A percentile compares a stretch with the other conserved stretches of the same genome.
Conservation (phyloP, 2,888 invertebrate genomes). For the Leptogaster cylindrica region DNA sequence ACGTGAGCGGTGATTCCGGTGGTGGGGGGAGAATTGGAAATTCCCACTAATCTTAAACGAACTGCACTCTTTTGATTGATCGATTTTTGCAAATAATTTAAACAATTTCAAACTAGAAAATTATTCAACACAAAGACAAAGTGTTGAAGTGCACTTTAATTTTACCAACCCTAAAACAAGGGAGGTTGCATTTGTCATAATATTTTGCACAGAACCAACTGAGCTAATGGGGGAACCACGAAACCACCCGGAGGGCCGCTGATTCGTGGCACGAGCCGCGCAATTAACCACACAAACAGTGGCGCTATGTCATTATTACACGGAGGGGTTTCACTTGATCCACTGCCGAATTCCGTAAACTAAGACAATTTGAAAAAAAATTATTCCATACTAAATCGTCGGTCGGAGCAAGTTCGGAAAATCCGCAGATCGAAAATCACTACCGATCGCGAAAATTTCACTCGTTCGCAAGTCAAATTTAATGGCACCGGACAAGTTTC, state of each 20-base stretch:
- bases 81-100: background rate
- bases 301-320: conserved; percentile 6
- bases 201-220: background rate
- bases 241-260: conserved; percentile 2
- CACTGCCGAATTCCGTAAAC: background rate
- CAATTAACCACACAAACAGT: conserved; percentile 16
- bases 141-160: background rate
- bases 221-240: too few relatives aligned
- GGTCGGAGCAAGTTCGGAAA: conserved; percentile 17
- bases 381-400: background rate
- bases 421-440: conserved; percentile 13
- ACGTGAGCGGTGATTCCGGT: background rate
- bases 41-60: conserved; percentile 35
- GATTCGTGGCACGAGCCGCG: conserved; percentile 28
- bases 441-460: too few relatives aligned
- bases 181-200: background rate
- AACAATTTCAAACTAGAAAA: background rate
- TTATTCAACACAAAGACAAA: background rate
- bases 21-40: conserved; percentile 21
- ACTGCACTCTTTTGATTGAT: conserved; percentile 8
- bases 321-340: conserved; percentile 10
- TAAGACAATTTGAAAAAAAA: conserved; percentile 1
- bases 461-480: too few relatives aligned
- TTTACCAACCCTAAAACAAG: background rate
- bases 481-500: too few relatives aligned